A percentile compares a stretch with the other conserved stretches of the same genome.
These are phyloP conservation scores for Lipophrys pholis DNA, from an alignment of 2,113 vertebrate species.

Conservation along the genomic window DNA sequence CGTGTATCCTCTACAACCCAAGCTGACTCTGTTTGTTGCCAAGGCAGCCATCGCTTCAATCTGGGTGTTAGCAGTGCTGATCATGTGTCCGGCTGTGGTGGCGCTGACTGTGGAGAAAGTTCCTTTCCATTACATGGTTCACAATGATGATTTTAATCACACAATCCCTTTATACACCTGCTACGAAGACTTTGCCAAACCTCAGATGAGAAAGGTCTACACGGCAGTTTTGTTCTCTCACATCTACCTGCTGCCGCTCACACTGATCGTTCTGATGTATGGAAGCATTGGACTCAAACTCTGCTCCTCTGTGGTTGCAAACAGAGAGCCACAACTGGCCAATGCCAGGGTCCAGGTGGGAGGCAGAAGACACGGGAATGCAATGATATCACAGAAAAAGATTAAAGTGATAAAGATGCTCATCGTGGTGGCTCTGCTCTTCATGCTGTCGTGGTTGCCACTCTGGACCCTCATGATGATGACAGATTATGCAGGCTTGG, in stretches of 20 bases:
- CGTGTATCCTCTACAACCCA: constrained; percentile 84
- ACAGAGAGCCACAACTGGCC: constrained; percentile 57
- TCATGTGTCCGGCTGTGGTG: constrained; percentile 84
- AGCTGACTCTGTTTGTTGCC: constrained; percentile 77
- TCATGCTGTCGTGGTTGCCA: constrained; percentile 87
- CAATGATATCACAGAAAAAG: constrained; percentile 80
- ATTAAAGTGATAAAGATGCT: constrained; percentile 87
- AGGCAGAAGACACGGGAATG: constrained; percentile 54
- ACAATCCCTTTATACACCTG: constrained; percentile 81
- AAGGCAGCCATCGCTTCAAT: constrained; percentile 81
- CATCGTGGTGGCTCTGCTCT: constrained; percentile 83
- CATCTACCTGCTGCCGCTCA: constrained; percentile 84
- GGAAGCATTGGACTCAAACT: constrained; percentile 83
- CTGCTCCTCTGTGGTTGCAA: constrained; percentile 72
- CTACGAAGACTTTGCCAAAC: constrained; percentile 84
- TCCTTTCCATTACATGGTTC: constrained; percentile 80
- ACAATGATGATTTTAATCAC: constrained; percentile 75
- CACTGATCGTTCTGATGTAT: constrained; percentile 83
- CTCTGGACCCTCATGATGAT: constrained; percentile 87
- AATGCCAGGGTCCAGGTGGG: constrained; percentile 22
- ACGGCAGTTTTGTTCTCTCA: constrained; percentile 83
- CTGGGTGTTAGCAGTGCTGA: constrained; percentile 81
- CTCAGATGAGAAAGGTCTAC: constrained; percentile 84
- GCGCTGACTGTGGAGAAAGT: constrained; percentile 80
- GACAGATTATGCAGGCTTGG: constrained; percentile 80